Conservation (phyloP, 2,797 vertebrate species). For the Lagodon rhomboides region DNA sequence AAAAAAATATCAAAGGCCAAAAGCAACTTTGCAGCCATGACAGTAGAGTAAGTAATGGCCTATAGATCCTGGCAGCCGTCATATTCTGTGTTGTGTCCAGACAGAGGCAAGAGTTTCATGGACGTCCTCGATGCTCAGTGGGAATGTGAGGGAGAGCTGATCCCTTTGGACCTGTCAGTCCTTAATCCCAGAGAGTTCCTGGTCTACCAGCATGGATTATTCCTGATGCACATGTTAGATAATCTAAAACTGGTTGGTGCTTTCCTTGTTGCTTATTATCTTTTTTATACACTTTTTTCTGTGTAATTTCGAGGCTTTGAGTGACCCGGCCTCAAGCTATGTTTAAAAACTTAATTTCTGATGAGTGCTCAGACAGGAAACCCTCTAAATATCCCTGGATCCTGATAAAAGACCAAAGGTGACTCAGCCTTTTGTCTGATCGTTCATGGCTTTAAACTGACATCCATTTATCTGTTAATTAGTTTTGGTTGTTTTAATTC, state of each 20-base stretch:
- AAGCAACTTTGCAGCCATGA: not conserved
- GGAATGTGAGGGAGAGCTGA: constrained; percentile 83
- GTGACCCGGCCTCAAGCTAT: not conserved
- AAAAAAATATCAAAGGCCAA: too few relatives aligned
- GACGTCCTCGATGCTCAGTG: constrained; percentile 82
- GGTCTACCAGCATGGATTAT: constrained; percentile 89
- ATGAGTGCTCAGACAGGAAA: not conserved
- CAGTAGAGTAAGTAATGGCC: not conserved
- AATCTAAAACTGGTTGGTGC: constrained; percentile 80
- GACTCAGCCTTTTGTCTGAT: not conserved
- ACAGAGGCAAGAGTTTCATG: constrained; percentile 66
- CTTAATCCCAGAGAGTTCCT: constrained; percentile 89
- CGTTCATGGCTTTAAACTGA: not conserved
- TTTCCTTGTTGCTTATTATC: not conserved
- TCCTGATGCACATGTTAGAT: constrained; percentile 84
- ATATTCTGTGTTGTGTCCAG: constrained; percentile 58
- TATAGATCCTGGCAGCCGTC: not conserved
- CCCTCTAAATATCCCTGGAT: not conserved
- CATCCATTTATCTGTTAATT: not conserved
- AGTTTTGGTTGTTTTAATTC: not conserved
- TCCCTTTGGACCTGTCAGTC: constrained; percentile 71
- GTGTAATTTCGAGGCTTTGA: constrained; percentile 4
- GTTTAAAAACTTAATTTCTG: not conserved
- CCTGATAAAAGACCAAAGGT: not conserved
- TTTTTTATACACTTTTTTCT: constrained; percentile 1